Evolutionary conservation across 1,140 invertebrate genomes (phyloP).

Genomic region (Bombus waltoni): DNA sequence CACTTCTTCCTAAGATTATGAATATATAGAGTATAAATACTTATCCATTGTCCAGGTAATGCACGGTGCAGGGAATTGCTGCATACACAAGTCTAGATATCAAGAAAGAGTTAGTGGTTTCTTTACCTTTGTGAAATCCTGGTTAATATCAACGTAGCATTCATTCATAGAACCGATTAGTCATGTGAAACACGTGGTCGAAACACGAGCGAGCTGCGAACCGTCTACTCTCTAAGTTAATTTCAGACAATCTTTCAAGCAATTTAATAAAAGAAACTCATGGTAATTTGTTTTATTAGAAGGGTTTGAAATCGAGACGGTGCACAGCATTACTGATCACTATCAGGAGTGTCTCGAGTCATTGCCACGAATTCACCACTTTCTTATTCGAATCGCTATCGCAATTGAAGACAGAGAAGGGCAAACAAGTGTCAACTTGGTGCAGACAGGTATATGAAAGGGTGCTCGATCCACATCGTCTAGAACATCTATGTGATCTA

Average conservation of each 20-base stretch:
- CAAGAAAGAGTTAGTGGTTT: slow-evolving; percentile 76
- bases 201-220: slow-evolving; percentile 65
- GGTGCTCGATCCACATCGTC: slow-evolving; percentile 80
- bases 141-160: slow-evolving; percentile 82
- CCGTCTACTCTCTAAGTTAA: slow-evolving; percentile 58
- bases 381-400: slow-evolving; percentile 60
- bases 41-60: slow-evolving; percentile 33
- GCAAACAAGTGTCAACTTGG: slow-evolving; percentile 80
- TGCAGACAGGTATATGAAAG: slow-evolving; percentile 80
- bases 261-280: background rate
- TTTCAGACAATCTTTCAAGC: background rate
- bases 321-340: slow-evolving; percentile 38
- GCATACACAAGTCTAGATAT: slow-evolving; percentile 68
- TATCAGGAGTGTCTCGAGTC: slow-evolving; percentile 67
- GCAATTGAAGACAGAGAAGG: slow-evolving; percentile 72
- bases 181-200: slow-evolving; percentile 77
- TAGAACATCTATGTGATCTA: slow-evolving; percentile 78
- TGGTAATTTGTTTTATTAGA: too few relatives aligned
- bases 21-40: background rate
- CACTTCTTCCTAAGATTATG: background rate
- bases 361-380: slow-evolving; percentile 69
- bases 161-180: slow-evolving; percentile 83
- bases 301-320: slow-evolving; percentile 23
- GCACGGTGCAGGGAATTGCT: slow-evolving; percentile 57
- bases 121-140: slow-evolving; percentile 83